phyloP scores from a whole-genome alignment of 2,888 invertebrate genomes.

The Arrhopalites spinosus region DNA sequence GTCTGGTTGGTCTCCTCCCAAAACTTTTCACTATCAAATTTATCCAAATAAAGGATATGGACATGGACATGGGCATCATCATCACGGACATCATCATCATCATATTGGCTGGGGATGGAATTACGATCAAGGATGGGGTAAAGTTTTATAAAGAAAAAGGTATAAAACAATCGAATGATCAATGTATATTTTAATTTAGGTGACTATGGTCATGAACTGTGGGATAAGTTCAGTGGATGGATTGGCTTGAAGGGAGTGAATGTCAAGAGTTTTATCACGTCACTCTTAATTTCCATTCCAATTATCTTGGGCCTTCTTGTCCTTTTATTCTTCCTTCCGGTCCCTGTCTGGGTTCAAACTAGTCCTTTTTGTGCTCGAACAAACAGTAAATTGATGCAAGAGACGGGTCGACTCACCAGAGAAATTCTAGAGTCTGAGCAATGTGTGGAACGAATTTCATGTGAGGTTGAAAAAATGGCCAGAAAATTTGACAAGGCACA shows the following conservation, averaged over 20 bases:
- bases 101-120: neutral
- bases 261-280: neutral
- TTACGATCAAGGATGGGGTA: neutral
- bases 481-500: neutral
- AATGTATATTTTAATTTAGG: neutral
- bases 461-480: conserved; percentile 2
- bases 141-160: neutral
- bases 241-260: conserved; percentile 1
- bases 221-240: neutral
- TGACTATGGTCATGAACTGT: neutral
- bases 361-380: neutral
- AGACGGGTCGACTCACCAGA: neutral
- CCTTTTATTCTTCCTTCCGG: neutral
- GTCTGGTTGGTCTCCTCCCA: neutral
- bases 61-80: neutral
- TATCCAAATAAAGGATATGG: neutral
- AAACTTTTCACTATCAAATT: conserved; percentile 11
- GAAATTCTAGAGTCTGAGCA: neutral
- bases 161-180: neutral
- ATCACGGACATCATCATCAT: neutral
- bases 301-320: neutral
- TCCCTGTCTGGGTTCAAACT: neutral
- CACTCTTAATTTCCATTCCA: neutral
- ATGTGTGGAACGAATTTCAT: conserved; percentile 10
- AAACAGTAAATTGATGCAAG: neutral